Percentiles rank a stretch among this genome's conserved stretches.
These are phyloP conservation scores for Yponomeuta evonymella DNA, from an alignment of 2,888 invertebrate genomes.

Conservation along the genomic window DNA sequence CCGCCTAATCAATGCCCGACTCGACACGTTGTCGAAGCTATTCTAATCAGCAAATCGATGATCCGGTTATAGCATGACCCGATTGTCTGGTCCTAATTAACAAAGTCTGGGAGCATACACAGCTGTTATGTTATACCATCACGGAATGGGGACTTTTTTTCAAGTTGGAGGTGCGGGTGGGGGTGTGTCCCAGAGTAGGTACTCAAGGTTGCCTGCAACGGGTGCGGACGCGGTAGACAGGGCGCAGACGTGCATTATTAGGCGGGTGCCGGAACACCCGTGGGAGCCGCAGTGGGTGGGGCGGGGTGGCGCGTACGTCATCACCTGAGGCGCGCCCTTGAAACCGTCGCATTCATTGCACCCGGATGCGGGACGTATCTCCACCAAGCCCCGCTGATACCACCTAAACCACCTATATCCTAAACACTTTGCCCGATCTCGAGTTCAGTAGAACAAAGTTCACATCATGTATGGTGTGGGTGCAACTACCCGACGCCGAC, in stretches of 20 bases:
- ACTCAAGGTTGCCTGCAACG: constrained; percentile 66
- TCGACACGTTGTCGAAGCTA: constrained; percentile 6
- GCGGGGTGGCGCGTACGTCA: constrained; percentile 70
- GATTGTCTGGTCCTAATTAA: background rate
- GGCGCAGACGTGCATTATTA: constrained; percentile 77
- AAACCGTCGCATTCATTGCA: constrained; percentile 75
- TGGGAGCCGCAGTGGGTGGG: constrained; percentile 46
- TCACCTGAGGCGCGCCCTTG: constrained; percentile 76
- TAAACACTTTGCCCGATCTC: constrained; percentile 2
- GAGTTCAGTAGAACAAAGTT: background rate
- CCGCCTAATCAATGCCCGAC: constrained; percentile 7
- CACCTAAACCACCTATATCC: constrained; percentile 31
- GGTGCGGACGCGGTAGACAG: constrained; percentile 72
- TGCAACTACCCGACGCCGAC: background rate
- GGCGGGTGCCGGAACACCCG: constrained; percentile 73
- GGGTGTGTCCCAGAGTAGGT: constrained; percentile 51
- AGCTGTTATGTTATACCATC: background rate
- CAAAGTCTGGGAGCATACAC: background rate
- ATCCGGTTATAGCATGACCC: background rate
- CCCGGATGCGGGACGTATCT: constrained; percentile 71
- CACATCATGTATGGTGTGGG: background rate
- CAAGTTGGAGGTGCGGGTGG: constrained; percentile 26
- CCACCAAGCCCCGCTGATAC: constrained; percentile 34
- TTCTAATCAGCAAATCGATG: background rate
- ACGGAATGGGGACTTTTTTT: background rate